Conservation (phyloP, 2,888 invertebrate species). For the Trileptium ribeirensis region DNA sequence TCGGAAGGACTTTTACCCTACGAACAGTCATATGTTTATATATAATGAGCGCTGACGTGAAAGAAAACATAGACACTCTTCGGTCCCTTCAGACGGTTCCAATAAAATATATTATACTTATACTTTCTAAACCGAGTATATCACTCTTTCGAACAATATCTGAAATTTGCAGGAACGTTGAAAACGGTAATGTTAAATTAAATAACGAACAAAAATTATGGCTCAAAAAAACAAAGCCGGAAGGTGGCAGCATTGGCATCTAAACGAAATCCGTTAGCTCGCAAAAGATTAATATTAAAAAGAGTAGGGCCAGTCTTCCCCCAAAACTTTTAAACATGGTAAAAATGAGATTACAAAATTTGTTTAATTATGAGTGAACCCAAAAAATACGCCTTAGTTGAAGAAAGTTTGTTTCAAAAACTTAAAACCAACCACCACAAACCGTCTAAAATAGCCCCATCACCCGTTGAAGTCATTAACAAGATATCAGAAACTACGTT, state of each 20-base stretch:
- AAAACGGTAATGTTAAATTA: neutral
- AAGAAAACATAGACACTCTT: neutral
- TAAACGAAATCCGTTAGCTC: neutral
- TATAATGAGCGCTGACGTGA: neutral
- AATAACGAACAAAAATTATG: neutral
- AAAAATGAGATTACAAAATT: no score
- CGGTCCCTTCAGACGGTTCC: neutral
- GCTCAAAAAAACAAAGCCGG: neutral
- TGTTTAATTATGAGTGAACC: neutral
- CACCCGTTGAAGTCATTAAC: no score
- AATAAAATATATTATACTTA: neutral
- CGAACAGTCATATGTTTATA: neutral
- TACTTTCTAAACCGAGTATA: neutral
- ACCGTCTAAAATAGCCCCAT: no score
- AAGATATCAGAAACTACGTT: no score
- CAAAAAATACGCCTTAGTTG: neutral
- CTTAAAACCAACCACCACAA: neutral
- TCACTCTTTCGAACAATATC: neutral
- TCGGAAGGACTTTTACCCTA: neutral
- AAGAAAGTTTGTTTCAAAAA: neutral
- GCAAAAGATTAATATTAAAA: no score
- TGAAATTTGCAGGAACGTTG: neutral
- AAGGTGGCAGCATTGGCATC: neutral
- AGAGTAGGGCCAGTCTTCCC: neutral
- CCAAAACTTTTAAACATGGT: no score